A percentile compares a stretch with the other conserved stretches of the same genome.
Conservation (phyloP, 2,797 vertebrate species). For the Lagothrix lagotricha region DNA sequence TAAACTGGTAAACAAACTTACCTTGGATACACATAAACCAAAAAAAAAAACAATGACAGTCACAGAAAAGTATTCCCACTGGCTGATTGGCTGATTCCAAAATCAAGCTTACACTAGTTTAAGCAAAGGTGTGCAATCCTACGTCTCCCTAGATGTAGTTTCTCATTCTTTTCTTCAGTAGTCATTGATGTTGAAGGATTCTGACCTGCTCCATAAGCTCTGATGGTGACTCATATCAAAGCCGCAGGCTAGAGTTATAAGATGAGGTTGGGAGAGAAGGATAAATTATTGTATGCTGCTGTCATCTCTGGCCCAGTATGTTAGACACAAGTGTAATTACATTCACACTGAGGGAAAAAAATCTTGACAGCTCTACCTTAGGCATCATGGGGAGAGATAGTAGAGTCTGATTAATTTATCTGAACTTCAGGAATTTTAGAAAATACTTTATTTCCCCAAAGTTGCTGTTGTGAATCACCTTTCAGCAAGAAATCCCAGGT, state of each 20-base stretch:
- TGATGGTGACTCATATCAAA: neutral
- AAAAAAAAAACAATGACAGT: neutral
- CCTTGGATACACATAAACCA: neutral
- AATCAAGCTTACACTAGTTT: neutral
- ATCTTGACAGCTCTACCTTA: neutral
- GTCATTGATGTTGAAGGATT: neutral
- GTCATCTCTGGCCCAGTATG: neutral
- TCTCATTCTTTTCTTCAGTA: neutral
- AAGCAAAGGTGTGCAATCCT: neutral
- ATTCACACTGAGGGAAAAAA: neutral
- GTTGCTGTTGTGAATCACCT: neutral
- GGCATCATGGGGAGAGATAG: neutral
- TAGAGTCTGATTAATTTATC: neutral
- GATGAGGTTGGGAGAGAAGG: neutral
- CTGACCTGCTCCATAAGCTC: neutral
- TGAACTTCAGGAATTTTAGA: neutral
- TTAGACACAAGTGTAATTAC: neutral
- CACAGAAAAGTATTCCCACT: neutral
- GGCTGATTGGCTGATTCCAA: neutral
- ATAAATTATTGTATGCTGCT: neutral
- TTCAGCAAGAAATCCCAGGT: neutral
- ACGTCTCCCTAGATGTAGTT: neutral
- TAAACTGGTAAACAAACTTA: constrained; percentile 40
- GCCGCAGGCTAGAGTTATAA: neutral
- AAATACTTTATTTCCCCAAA: neutral